Percentiles rank a stretch among this genome's conserved stretches.
phyloP scores from a whole-genome alignment of 2,113 vertebrate genomes.

The Sarotherodon lohbergeri region DNA sequence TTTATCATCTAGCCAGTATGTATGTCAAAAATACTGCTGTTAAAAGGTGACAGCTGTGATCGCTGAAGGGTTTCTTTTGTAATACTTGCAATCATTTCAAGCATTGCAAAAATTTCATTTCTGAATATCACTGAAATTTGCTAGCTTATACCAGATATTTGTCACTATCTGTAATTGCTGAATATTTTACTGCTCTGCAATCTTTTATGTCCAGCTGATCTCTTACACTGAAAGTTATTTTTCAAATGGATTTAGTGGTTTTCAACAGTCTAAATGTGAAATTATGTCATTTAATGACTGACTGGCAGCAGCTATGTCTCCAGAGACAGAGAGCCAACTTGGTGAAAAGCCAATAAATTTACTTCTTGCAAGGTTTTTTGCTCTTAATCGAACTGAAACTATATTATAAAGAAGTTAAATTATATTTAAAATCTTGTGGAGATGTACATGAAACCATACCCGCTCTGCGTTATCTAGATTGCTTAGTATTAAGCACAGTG shows the following conservation, averaged over 20 bases:
- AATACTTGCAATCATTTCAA: not conserved
- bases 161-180: not conserved
- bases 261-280: conserved; percentile 6
- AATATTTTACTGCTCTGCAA: not conserved
- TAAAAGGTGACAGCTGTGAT: not conserved
- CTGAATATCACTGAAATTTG: not conserved
- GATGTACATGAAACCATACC: not conserved
- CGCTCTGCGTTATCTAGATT: not conserved
- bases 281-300: not conserved
- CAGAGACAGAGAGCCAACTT: not conserved
- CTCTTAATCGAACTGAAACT: not conserved
- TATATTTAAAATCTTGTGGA: not conserved
- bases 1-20: not conserved
- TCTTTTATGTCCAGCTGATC: not conserved
- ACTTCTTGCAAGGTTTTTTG: not conserved
- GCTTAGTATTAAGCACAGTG: not conserved
- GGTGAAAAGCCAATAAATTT: not conserved
- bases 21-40: not conserved
- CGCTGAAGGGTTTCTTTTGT: not conserved
- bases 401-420: not conserved
- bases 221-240: not conserved
- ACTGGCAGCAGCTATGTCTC: not conserved
- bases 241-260: not conserved
- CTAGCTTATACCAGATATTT: not conserved
- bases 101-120: not conserved